Evolutionary conservation across 2,797 vertebrate genomes (phyloP).

Genomic region (Tolypeutes matacus): DNA sequence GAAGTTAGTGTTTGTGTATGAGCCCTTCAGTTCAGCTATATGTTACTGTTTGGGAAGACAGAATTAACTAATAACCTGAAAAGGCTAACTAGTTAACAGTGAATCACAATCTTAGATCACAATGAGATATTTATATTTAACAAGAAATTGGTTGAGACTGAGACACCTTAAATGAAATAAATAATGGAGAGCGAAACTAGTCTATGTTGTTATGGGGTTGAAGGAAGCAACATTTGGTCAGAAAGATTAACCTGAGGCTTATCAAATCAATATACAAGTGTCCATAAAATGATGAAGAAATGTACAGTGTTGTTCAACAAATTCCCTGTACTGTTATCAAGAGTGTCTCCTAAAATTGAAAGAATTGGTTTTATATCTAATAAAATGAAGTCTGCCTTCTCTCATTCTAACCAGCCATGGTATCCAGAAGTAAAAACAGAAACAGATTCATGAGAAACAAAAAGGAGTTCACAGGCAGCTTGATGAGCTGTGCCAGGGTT

Average conservation of each 20-base stretch:
- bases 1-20: not conserved
- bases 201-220: not conserved
- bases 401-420: not conserved
- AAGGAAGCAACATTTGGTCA: not conserved
- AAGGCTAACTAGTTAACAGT: not conserved
- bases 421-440: constrained; percentile 22
- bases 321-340: not conserved
- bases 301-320: not conserved
- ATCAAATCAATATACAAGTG: not conserved
- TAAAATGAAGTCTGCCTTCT: not conserved
- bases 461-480: not conserved
- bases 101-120: not conserved
- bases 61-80: not conserved
- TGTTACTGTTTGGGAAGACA: not conserved
- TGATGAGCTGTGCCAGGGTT: not conserved
- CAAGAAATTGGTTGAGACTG: not conserved
- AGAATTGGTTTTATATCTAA: not conserved
- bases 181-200: not conserved
- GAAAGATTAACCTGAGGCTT: not conserved
- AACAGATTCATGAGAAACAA: not conserved
- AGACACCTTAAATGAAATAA: not conserved
- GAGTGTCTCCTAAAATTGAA: not conserved
- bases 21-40: not conserved
- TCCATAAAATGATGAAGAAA: not conserved
- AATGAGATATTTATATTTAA: not conserved